Conservation (phyloP, 2,888 invertebrate genomes). For the Eristalinus sepulchralis region DNA sequence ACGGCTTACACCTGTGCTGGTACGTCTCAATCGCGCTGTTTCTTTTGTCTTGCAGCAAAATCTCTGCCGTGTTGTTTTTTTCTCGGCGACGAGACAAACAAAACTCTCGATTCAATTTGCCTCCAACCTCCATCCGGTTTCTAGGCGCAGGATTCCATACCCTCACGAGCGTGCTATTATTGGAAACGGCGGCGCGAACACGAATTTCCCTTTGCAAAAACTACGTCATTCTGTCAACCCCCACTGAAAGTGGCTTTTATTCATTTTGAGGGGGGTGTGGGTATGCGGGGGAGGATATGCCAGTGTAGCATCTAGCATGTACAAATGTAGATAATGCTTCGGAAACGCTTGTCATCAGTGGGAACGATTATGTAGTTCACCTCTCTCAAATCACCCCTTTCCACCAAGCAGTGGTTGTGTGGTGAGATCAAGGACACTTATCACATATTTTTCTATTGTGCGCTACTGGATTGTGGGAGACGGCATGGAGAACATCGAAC, state of each 20-base stretch:
- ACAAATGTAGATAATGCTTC: neutral
- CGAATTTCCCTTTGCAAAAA: constrained; percentile 9
- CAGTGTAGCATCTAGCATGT: neutral
- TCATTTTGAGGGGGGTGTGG: neutral
- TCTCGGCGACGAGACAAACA: neutral
- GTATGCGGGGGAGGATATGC: neutral
- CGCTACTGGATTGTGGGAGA: neutral
- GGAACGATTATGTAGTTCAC: constrained; percentile 25
- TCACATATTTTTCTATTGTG: constrained; percentile 26
- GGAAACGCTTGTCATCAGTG: constrained; percentile 39
- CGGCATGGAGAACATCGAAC: neutral
- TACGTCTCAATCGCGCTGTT: neutral
- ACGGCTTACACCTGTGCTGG: neutral
- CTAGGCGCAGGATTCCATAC: constrained; percentile 8
- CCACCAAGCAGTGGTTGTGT: neutral
- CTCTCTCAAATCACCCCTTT: constrained; percentile 23
- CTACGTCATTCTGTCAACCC: neutral
- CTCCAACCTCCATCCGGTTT: neutral
- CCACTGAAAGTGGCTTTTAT: constrained; percentile 6
- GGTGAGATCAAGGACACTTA: constrained; percentile 51
- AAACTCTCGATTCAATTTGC: constrained; percentile 23
- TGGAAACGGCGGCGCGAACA: constrained; percentile 25
- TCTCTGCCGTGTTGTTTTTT: neutral
- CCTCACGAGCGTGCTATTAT: constrained; percentile 3
- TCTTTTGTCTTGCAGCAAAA: neutral